These are phyloP conservation scores for Erpobdella octoculata DNA, from an alignment of 2,888 invertebrate genomes.

Conservation along the genomic window DNA sequence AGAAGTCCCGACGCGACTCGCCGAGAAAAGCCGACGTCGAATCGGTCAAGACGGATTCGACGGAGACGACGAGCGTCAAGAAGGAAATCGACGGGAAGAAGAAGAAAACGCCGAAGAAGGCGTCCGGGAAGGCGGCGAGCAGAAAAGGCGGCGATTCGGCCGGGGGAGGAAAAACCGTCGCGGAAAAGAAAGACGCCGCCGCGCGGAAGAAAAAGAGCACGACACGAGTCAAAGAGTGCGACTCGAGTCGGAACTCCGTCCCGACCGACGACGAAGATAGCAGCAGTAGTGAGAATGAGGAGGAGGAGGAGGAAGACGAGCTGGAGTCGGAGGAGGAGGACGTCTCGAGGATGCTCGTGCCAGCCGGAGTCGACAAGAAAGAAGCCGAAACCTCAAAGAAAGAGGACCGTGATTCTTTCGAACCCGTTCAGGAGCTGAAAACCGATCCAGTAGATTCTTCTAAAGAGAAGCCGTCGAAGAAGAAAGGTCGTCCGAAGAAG, in stretches of 20 bases:
- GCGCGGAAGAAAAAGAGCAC: not conserved
- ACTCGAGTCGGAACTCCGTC: not conserved
- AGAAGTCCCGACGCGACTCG: not conserved
- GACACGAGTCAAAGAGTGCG: not conserved
- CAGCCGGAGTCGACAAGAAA: not conserved
- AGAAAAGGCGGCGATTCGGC: not conserved
- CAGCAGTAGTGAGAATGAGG: not conserved
- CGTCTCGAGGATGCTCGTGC: not conserved
- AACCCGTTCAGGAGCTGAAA: not conserved
- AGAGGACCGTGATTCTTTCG: too few species aligned
- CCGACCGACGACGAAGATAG: not conserved
- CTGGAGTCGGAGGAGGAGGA: not conserved
- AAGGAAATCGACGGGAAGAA: not conserved
- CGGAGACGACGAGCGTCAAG: not conserved
- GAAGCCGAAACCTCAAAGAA: too few species aligned
- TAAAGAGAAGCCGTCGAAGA: not conserved
- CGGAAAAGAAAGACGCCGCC: not conserved
- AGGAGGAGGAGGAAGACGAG: constrained; percentile 21
- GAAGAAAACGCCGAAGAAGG: constrained; percentile 10
- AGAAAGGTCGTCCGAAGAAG: not conserved
- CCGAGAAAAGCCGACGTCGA: not conserved
- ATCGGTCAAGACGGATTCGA: not conserved
- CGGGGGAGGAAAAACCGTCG: not conserved
- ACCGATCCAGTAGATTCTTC: not conserved
- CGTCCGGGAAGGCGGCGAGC: not conserved